A percentile compares a stretch with the other conserved stretches of the same genome.
Conservation (phyloP, 1,140 invertebrate genomes). For the Drosophila ogumai region DNA sequence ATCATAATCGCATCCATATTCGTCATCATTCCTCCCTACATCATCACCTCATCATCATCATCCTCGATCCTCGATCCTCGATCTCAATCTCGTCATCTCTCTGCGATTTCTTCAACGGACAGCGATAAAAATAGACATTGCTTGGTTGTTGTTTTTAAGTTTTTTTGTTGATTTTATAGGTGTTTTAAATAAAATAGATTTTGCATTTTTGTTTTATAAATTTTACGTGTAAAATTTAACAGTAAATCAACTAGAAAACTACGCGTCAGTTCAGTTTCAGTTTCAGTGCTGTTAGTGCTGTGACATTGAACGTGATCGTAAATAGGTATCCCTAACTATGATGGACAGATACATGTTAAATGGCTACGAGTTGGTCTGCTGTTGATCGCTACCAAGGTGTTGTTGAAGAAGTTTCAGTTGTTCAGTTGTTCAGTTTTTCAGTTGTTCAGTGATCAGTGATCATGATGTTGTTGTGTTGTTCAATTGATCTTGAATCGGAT, state of each 20-base stretch:
- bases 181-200: constrained; percentile 78
- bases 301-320: constrained; percentile 67
- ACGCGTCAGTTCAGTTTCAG: constrained; percentile 62
- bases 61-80: constrained; percentile 5
- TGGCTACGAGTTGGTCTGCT: constrained; percentile 48
- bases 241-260: constrained; percentile 83
- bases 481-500: constrained; percentile 18
- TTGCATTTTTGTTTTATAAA: constrained; percentile 73
- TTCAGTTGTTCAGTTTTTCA: constrained; percentile 39
- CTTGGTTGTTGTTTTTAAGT: constrained; percentile 52
- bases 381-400: constrained; percentile 61
- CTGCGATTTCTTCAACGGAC: constrained; percentile 60
- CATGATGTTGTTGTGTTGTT: constrained; percentile 29
- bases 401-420: constrained; percentile 77
- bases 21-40: constrained; percentile 33
- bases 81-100: constrained; percentile 36
- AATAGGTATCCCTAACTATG: constrained; percentile 65
- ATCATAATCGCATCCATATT: constrained; percentile 17
- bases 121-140: constrained; percentile 73
- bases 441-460: constrained; percentile 33
- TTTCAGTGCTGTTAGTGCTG: constrained; percentile 42
- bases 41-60: constrained; percentile 1
- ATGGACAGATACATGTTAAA: constrained; percentile 63
- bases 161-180: constrained; percentile 66
- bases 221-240: constrained; percentile 84